A percentile compares a stretch with the other conserved stretches of the same genome.
Conservation (phyloP, 2,113 vertebrate genomes). For the Amphiprion percula region DNA sequence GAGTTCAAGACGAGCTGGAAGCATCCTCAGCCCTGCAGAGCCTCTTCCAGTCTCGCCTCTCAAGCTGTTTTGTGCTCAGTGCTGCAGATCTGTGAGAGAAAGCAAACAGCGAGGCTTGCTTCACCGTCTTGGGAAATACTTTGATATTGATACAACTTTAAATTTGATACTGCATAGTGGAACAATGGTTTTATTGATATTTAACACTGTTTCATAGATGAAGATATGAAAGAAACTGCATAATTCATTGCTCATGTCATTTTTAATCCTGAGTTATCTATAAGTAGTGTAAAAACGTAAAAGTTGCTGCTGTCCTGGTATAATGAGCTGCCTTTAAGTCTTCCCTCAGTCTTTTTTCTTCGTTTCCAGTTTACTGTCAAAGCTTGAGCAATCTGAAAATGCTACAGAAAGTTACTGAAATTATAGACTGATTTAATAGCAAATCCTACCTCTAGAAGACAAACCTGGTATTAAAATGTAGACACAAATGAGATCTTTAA, state of each 20-base stretch:
- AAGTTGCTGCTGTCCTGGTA: neutral
- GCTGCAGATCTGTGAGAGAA: slow-evolving; percentile 23
- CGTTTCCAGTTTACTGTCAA: neutral
- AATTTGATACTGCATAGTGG: slow-evolving; percentile 13
- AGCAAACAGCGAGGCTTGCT: slow-evolving; percentile 16
- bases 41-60: neutral
- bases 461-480: too few relatives aligned
- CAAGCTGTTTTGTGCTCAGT: neutral
- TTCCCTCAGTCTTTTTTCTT: neutral
- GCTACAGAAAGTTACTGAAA: neutral
- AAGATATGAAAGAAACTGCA: neutral
- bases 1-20: slow-evolving; percentile 31
- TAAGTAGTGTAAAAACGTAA: neutral
- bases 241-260: neutral
- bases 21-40: slow-evolving; percentile 3
- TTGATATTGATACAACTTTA: slow-evolving; percentile 40
- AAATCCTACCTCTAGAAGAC: neutral
- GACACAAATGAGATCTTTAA: too few relatives aligned
- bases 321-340: neutral
- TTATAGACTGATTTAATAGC: neutral
- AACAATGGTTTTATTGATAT: slow-evolving; percentile 19
- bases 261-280: neutral
- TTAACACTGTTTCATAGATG: slow-evolving; percentile 15
- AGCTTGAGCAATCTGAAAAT: neutral
- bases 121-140: slow-evolving; percentile 43